Conservation (phyloP, 2,888 invertebrate species). For the Tortricodes alternella region DNA sequence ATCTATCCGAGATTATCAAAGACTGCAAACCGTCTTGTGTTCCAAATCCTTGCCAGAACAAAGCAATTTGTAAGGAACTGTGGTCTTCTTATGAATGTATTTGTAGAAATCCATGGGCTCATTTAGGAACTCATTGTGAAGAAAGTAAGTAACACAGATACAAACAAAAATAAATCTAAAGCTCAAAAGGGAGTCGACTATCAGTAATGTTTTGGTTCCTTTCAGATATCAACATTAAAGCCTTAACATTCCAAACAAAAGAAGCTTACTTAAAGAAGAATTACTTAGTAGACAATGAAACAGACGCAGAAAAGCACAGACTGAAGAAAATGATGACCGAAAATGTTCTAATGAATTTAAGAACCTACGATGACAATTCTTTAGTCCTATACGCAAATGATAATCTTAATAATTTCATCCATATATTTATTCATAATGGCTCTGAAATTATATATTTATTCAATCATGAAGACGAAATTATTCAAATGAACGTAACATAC, state of each 20-base stretch:
- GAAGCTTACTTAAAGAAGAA: slow-evolving; percentile 91
- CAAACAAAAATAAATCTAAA: not conserved
- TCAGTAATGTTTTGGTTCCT: slow-evolving; percentile 31
- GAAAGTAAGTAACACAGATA: slow-evolving; percentile 85
- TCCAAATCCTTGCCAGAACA: slow-evolving; percentile 96
- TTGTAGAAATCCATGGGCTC: slow-evolving; percentile 96
- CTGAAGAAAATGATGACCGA: slow-evolving; percentile 89
- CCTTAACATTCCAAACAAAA: slow-evolving; percentile 92
- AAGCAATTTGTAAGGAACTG: slow-evolving; percentile 93
- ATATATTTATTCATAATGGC: slow-evolving; percentile 91
- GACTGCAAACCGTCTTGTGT: slow-evolving; percentile 97
- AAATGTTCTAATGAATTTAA: slow-evolving; percentile 92
- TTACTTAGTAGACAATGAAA: slow-evolving; percentile 86
- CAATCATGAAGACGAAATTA: slow-evolving; percentile 90
- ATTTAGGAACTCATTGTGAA: slow-evolving; percentile 94
- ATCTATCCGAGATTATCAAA: slow-evolving; percentile 94
- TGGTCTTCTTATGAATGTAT: slow-evolving; percentile 97
- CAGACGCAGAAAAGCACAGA: slow-evolving; percentile 83
- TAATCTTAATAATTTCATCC: slow-evolving; percentile 95
- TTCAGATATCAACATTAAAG: slow-evolving; percentile 94
- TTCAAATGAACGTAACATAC: slow-evolving; percentile 89
- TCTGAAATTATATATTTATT: slow-evolving; percentile 92
- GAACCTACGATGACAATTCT: slow-evolving; percentile 92
- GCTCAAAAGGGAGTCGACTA: not conserved
- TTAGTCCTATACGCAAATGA: slow-evolving; percentile 95